A percentile compares a stretch with the other conserved stretches of the same genome.
Conservation (phyloP, 2,113 vertebrate genomes). For the Nansenia antarctica region DNA sequence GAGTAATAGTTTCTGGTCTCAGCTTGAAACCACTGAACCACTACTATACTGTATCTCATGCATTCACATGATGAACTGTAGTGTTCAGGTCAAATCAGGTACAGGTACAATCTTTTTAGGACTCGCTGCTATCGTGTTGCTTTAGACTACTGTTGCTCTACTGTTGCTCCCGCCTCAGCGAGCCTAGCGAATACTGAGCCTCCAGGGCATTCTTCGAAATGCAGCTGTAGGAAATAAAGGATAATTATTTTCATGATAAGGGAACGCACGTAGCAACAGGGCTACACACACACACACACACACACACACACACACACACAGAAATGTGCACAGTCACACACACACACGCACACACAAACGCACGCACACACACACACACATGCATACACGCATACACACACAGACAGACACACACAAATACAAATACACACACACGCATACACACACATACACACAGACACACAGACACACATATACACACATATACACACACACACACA, state of each 20-base stretch:
- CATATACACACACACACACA: not conserved
- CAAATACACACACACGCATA: not conserved
- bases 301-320: not conserved
- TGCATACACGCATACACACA: too few relatives aligned
- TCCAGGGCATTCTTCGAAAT: not conserved
- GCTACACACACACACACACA: not conserved
- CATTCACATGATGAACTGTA: too few relatives aligned
- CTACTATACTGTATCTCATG: too few relatives aligned
- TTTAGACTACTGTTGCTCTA: not conserved
- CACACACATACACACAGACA: too few relatives aligned
- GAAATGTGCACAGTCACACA: not conserved
- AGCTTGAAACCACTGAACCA: too few relatives aligned
- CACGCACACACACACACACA: not conserved
- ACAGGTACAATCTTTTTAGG: too few relatives aligned
- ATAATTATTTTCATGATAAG: not conserved
- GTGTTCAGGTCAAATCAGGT: too few relatives aligned
- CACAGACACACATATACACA: not conserved
- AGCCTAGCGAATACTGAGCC: too few relatives aligned
- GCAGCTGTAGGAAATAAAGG: not conserved
- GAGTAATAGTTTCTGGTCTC: too few relatives aligned
- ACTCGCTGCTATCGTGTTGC: too few relatives aligned
- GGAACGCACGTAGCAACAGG: too few relatives aligned
- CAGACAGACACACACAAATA: not conserved
- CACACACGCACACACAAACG: not conserved
- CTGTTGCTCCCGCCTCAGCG: too few relatives aligned